phyloP scores from a whole-genome alignment of 2,888 invertebrate genomes.

The Dryocosmus kuriphilus region DNA sequence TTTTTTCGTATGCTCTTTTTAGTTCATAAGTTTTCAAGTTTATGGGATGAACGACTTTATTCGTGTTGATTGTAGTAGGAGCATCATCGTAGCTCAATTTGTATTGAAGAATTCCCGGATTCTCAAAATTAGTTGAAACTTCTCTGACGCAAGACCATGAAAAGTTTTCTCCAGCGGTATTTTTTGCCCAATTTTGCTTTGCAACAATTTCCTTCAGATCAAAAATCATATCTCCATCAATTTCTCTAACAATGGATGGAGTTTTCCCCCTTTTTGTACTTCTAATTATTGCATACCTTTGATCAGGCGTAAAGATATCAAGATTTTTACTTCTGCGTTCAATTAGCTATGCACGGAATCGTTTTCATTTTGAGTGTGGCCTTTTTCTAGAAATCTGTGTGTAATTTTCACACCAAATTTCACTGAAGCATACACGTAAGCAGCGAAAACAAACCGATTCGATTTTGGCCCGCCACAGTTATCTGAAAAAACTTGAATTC shows the following conservation, averaged over 20 bases:
- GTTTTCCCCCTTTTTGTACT: slow-evolving; percentile 43
- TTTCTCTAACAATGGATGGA: slow-evolving; percentile 44
- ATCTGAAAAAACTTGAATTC: slow-evolving; percentile 64
- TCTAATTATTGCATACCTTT: slow-evolving; percentile 47
- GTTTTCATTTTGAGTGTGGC: slow-evolving; percentile 64
- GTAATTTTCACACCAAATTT: slow-evolving; percentile 57
- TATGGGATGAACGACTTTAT: not conserved
- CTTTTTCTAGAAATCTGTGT: slow-evolving; percentile 61
- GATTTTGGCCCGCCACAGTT: slow-evolving; percentile 64
- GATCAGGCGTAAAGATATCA: slow-evolving; percentile 50
- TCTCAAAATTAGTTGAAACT: no score
- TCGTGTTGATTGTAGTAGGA: not conserved
- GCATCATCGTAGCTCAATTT: no score
- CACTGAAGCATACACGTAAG: slow-evolving; percentile 56
- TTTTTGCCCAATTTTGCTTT: no score
- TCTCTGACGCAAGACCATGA: not conserved
- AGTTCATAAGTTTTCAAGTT: no score
- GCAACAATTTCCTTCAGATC: no score
- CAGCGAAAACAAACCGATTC: slow-evolving; percentile 59
- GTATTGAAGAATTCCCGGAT: no score
- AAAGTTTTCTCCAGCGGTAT: no score
- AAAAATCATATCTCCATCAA: no score
- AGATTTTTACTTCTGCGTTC: slow-evolving; percentile 51
- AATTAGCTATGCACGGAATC: slow-evolving; percentile 62
- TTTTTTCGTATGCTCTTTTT: not conserved